Percentiles rank a stretch among this genome's conserved stretches.
Evolutionary conservation across 2,888 invertebrate species (phyloP).

Genomic region (Lymantria dispar): DNA sequence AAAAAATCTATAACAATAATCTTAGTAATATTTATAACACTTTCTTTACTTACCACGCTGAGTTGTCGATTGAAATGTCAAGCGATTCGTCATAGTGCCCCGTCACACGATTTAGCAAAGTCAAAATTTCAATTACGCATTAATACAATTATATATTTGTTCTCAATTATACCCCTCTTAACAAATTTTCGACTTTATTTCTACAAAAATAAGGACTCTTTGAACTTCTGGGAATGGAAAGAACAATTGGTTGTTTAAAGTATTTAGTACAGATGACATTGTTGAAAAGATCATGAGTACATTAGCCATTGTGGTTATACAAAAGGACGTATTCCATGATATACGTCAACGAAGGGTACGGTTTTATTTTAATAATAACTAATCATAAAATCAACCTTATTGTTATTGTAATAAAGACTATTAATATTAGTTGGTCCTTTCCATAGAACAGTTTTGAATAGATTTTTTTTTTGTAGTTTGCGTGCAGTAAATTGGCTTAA

Average conservation of each 20-base stretch:
- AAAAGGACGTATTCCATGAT: conserved; percentile 57
- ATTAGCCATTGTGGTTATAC: conserved; percentile 72
- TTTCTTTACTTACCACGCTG: conserved; percentile 52
- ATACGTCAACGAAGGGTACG: conserved; percentile 59
- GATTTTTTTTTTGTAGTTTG: conserved; percentile 40
- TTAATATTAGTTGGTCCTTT: conserved; percentile 1
- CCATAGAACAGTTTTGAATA: conserved; percentile 30
- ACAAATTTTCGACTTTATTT: conserved; percentile 15
- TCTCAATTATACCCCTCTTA: conserved; percentile 1
- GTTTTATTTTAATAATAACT: conserved; percentile 1
- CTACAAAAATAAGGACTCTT: background rate
- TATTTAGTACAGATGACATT: conserved; percentile 77
- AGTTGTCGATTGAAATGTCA: conserved; percentile 55
- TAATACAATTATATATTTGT: background rate
- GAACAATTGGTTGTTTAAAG: conserved; percentile 32
- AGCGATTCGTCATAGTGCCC: conserved; percentile 63
- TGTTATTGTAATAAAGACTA: conserved; percentile 2
- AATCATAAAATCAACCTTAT: conserved; percentile 30
- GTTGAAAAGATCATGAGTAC: conserved; percentile 78
- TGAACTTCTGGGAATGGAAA: conserved; percentile 1
- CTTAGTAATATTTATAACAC: conserved; percentile 22
- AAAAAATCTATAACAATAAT: conserved; percentile 11
- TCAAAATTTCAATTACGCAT: conserved; percentile 67
- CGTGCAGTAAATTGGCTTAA: conserved; percentile 68
- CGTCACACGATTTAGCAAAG: conserved; percentile 76